phyloP scores from a whole-genome alignment of 1,140 invertebrate species.

The Drosophila chauvacae region DNA sequence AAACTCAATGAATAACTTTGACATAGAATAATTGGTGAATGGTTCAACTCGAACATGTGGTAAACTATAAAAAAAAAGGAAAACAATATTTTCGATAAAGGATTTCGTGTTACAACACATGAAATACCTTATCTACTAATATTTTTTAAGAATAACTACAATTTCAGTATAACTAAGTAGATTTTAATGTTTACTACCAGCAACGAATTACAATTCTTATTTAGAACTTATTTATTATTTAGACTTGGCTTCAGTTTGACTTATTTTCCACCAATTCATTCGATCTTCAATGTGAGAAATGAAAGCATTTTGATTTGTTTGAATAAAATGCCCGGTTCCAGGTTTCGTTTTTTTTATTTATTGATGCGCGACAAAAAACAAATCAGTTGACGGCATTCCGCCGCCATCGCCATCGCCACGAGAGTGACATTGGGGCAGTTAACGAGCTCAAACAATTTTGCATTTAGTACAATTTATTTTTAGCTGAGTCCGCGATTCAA shows the following conservation, averaged over 20 bases:
- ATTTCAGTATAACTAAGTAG: neutral
- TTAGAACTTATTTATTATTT: neutral
- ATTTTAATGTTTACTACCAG: neutral
- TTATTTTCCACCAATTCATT: slow-evolving; percentile 2
- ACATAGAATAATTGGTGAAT: neutral
- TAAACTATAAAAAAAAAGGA: no score
- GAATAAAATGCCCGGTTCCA: neutral
- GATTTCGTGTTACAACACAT: neutral
- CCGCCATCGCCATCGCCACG: neutral
- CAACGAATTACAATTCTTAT: neutral
- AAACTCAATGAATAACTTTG: neutral
- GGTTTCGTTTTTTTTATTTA: slow-evolving; percentile 26
- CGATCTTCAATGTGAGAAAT: neutral
- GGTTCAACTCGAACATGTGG: neutral
- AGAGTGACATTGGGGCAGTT: slow-evolving; percentile 26
- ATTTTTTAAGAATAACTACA: neutral
- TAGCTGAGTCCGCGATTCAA: slow-evolving; percentile 27
- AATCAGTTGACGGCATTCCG: slow-evolving; percentile 47
- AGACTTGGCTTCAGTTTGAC: neutral
- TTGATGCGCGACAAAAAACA: slow-evolving; percentile 52
- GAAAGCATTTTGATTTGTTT: slow-evolving; percentile 4
- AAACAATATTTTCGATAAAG: neutral
- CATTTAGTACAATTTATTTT: slow-evolving; percentile 59
- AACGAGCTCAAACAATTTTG: slow-evolving; percentile 57
- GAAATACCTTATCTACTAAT: neutral